Percentiles rank a stretch among this genome's conserved stretches.
Conservation (phyloP, 2,113 vertebrate species). For the Tragelaphus buxtoni region DNA sequence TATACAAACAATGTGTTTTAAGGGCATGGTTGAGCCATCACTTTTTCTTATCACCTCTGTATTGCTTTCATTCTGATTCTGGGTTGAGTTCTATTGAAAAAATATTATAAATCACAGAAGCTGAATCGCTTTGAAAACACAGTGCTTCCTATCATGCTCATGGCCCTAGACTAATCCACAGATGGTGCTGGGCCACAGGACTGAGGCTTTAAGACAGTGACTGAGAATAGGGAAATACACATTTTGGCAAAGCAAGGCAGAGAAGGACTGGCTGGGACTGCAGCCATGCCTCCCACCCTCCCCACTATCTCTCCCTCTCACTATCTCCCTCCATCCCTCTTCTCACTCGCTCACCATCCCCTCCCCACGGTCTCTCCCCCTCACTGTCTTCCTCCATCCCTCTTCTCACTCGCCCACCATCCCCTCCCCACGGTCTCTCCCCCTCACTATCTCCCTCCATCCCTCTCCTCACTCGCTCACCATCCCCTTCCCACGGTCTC, state of each 20-base stretch:
- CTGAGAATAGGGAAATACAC: background rate
- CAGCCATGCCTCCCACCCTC: accelerated
- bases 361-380: too few relatives aligned
- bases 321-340: accelerated
- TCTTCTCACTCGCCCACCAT: too few relatives aligned
- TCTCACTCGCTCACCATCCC: accelerated
- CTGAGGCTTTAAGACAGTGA: accelerated
- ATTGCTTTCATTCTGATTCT: background rate
- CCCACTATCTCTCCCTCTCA: too few relatives aligned
- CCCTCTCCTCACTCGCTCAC: too few relatives aligned
- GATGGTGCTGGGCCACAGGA: background rate
- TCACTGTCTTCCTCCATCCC: accelerated
- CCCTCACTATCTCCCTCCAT: too few relatives aligned
- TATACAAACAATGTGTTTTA: background rate
- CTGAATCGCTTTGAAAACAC: background rate
- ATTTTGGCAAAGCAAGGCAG: accelerated
- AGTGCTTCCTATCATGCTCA: accelerated
- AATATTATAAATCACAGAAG: background rate
- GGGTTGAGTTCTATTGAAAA: background rate
- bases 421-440: too few relatives aligned
- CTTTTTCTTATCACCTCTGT: background rate
- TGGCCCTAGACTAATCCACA: background rate
- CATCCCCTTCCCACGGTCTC: too few relatives aligned
- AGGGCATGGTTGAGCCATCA: background rate
- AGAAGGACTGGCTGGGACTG: too few relatives aligned